Percentiles rank a stretch among this genome's conserved stretches.
Evolutionary conservation across 92 coral and sea anemone genomes (phyloP).

Genomic region (Palythoa caribaeorum): DNA sequence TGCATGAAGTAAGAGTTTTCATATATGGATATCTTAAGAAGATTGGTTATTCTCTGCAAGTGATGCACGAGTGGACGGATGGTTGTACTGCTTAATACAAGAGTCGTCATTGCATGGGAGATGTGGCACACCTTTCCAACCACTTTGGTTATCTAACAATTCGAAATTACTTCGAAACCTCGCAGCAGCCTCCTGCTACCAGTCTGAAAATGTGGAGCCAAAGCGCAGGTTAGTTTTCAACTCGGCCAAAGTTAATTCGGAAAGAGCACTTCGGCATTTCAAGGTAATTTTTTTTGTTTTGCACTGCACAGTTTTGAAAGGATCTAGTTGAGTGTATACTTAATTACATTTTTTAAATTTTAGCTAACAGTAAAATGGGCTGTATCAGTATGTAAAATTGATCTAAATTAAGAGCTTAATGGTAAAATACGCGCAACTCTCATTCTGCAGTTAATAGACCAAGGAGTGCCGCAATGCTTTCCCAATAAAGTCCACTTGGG

Average conservation of each 20-base stretch:
- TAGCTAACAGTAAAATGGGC: conserved; percentile 1
- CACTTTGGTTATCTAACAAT: neutral
- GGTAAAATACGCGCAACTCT: neutral
- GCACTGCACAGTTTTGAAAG: neutral
- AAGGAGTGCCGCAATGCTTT: too few relatives aligned
- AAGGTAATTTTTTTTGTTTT: neutral
- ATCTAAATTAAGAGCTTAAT: neutral
- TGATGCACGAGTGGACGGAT: conserved; percentile 51
- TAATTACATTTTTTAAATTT: neutral
- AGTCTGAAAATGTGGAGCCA: conserved; percentile 46
- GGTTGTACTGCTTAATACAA: conserved; percentile 61
- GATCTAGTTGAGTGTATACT: neutral
- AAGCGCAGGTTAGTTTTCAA: neutral
- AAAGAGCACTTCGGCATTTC: neutral
- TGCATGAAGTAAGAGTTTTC: conserved; percentile 39
- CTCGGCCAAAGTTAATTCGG: neutral
- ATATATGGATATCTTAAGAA: conserved; percentile 39
- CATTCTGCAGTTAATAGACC: neutral
- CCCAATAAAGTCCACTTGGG: too few relatives aligned
- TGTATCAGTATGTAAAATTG: neutral
- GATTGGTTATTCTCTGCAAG: conserved; percentile 24
- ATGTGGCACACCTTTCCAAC: conserved; percentile 48
- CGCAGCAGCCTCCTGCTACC: conserved; percentile 23
- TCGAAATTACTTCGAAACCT: neutral
- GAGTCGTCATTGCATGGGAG: conserved; percentile 63